Evolutionary conservation across 2,113 vertebrate genomes (phyloP).

Genomic region (Hippolais icterina): DNA sequence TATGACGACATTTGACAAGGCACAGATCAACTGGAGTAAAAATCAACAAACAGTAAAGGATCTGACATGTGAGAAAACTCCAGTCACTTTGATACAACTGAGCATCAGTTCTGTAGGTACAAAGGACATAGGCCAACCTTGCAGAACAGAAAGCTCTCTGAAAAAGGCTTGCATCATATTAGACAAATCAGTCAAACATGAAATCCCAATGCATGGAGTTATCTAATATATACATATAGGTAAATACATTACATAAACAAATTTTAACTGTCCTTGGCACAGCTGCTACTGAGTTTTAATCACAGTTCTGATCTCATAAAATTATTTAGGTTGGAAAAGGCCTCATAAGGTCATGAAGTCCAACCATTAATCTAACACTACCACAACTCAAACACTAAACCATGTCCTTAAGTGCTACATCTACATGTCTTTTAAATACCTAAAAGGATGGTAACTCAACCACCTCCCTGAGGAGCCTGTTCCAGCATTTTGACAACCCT

Average conservation of each 20-base stretch:
- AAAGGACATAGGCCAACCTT: neutral
- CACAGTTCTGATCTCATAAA: neutral
- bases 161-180: neutral
- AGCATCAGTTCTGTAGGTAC: neutral
- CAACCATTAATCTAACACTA: neutral
- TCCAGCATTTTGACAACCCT: neutral
- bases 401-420: neutral
- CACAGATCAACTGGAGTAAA: neutral
- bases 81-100: neutral
- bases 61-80: neutral
- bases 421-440: neutral
- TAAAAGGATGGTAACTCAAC: neutral
- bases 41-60: neutral
- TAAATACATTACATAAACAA: neutral
- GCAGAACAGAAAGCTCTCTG: neutral
- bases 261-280: neutral
- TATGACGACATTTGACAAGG: neutral
- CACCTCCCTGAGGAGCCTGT: neutral
- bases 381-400: neutral
- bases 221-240: neutral
- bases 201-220: neutral
- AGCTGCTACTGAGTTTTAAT: neutral
- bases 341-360: neutral
- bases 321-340: neutral
- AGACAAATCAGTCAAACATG: neutral